A percentile compares a stretch with the other conserved stretches of the same genome.
These are phyloP conservation scores for Perca flavescens DNA, from an alignment of 2,113 vertebrate genomes.

Conservation along the genomic window DNA sequence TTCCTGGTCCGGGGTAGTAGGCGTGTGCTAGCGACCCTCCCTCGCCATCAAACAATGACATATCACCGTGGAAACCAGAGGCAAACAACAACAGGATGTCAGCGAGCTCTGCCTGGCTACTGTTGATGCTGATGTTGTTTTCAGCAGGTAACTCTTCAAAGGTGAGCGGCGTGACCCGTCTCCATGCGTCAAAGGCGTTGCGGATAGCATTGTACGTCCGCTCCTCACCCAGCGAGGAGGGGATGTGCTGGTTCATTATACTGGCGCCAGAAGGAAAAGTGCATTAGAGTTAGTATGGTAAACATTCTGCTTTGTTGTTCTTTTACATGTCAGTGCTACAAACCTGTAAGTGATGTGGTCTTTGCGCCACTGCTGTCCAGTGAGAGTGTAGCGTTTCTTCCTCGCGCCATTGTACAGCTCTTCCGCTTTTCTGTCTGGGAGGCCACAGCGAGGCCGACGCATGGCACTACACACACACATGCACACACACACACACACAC, in stretches of 20 bases:
- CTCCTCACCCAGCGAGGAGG: constrained; percentile 84
- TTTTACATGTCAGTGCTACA: neutral
- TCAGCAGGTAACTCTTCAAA: constrained; percentile 90
- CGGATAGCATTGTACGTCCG: constrained; percentile 85
- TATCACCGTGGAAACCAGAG: constrained; percentile 96
- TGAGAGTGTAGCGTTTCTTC: constrained; percentile 90
- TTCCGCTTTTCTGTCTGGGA: constrained; percentile 89
- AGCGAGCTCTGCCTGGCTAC: constrained; percentile 84
- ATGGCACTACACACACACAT: constrained; percentile 87
- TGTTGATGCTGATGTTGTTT: constrained; percentile 83
- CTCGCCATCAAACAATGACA: constrained; percentile 94
- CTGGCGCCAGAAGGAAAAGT: constrained; percentile 71
- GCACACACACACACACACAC: neutral
- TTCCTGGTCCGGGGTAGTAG: constrained; percentile 94
- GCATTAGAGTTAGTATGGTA: neutral
- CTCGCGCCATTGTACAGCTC: constrained; percentile 82
- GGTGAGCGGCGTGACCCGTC: constrained; percentile 88
- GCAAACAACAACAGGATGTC: constrained; percentile 97
- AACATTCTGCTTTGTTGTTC: neutral
- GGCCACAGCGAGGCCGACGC: constrained; percentile 93
- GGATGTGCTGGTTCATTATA: constrained; percentile 90
- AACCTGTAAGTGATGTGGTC: constrained; percentile 93
- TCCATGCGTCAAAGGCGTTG: constrained; percentile 91
- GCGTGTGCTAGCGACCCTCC: constrained; percentile 97
- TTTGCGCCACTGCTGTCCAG: constrained; percentile 91